These are phyloP conservation scores for Psittacula derbiana DNA, from an alignment of 2,797 vertebrate species.

Conservation along the genomic window DNA sequence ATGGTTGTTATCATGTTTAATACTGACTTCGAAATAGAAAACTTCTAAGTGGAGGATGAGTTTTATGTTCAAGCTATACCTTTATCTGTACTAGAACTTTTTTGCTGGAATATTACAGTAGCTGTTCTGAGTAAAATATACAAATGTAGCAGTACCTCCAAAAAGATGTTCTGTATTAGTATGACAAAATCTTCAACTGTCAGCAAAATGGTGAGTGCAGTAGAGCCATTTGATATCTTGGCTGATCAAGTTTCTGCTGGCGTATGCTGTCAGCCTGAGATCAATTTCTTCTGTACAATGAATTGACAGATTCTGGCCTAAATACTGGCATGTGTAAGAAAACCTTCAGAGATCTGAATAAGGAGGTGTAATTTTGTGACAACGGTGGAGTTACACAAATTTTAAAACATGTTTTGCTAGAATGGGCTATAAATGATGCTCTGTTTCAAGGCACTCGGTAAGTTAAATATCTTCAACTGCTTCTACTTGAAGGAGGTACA, in stretches of 20 bases:
- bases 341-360: not conserved
- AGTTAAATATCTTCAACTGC: not conserved
- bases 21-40: not conserved
- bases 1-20: not conserved
- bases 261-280: not conserved
- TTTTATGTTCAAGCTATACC: not conserved
- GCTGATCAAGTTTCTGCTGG: not conserved
- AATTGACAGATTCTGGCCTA: not conserved
- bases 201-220: not conserved
- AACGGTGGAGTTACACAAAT: not conserved
- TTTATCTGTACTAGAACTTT: not conserved
- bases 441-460: not conserved
- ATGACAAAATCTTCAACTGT: not conserved
- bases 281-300: not conserved
- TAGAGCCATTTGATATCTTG: not conserved
- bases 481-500: not conserved
- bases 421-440: not conserved
- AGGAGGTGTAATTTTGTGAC: not conserved
- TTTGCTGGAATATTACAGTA: not conserved
- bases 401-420: not conserved
- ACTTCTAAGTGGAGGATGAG: not conserved
- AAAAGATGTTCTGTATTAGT: not conserved
- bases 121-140: not conserved
- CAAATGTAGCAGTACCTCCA: not conserved
- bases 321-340: not conserved